These are phyloP conservation scores for Mesopsocus fuscifrons DNA, from an alignment of 2,888 invertebrate species.

Conservation along the genomic window DNA sequence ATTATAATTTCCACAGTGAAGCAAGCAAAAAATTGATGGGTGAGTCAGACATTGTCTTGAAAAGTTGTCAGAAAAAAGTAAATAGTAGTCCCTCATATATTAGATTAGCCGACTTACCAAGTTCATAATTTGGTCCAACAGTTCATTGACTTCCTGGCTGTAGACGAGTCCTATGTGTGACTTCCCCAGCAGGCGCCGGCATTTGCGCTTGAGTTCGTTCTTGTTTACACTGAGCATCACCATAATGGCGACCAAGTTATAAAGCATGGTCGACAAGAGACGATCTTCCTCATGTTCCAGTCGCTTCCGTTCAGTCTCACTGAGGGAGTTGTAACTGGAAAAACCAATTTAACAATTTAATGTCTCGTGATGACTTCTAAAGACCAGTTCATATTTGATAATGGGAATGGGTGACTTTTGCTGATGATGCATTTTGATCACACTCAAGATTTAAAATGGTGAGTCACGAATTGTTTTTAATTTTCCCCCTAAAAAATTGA, in stretches of 20 bases:
- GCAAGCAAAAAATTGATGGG: neutral
- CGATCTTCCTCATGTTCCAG: conserved; percentile 97
- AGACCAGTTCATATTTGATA: neutral
- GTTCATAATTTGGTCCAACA: conserved; percentile 85
- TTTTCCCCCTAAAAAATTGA: too few species aligned
- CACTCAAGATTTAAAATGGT: too few species aligned
- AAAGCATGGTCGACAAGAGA: conserved; percentile 81
- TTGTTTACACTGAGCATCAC: conserved; percentile 80
- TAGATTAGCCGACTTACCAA: too few species aligned
- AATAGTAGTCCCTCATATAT: too few species aligned
- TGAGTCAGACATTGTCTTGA: conserved; percentile 7
- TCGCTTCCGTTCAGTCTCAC: conserved; percentile 82
- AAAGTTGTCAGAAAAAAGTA: too few species aligned
- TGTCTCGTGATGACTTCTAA: neutral
- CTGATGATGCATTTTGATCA: too few species aligned
- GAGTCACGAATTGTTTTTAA: too few species aligned
- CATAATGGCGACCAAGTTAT: conserved; percentile 90
- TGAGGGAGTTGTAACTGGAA: conserved; percentile 63
- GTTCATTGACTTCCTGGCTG: conserved; percentile 91
- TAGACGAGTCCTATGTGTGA: conserved; percentile 96
- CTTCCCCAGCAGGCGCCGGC: conserved; percentile 85
- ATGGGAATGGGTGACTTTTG: too few species aligned
- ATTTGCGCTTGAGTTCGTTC: conserved; percentile 65
- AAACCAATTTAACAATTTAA: conserved; percentile 7
- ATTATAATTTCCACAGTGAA: conserved; percentile 16